Evolutionary conservation across 2,888 invertebrate species (phyloP).

Genomic region (Julus scandinavius): DNA sequence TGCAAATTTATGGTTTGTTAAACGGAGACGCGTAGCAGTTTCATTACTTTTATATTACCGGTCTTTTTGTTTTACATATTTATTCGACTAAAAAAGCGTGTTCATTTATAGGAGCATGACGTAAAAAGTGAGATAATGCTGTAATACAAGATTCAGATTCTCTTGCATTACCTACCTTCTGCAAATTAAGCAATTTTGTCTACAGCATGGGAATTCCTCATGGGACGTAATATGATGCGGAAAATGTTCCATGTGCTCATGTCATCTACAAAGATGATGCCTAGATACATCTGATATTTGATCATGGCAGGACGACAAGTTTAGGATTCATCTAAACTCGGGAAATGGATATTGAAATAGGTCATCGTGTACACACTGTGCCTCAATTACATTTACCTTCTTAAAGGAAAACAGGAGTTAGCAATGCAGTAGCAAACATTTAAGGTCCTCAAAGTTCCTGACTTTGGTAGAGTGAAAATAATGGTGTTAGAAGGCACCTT

Average conservation of each 20-base stretch:
- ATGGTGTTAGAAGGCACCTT: neutral
- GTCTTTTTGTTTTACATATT: too few species aligned
- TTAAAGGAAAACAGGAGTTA: neutral
- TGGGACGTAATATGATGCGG: neutral
- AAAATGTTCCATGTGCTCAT: neutral
- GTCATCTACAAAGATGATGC: neutral
- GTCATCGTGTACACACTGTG: neutral
- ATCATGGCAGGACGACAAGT: neutral
- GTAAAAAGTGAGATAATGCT: neutral
- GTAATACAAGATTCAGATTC: neutral
- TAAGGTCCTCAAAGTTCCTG: neutral
- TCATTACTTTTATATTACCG: too few species aligned
- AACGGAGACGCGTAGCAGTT: too few species aligned
- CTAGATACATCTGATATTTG: neutral
- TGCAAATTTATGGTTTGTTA: too few species aligned
- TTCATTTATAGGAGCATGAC: neutral
- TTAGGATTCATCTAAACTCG: neutral
- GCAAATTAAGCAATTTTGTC: neutral
- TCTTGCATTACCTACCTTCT: neutral
- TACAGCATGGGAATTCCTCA: neutral
- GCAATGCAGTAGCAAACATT: neutral
- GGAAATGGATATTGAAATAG: neutral
- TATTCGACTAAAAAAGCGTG: too few species aligned
- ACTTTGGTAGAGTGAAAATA: neutral
- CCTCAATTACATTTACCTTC: neutral